Conservation (phyloP, 2,797 vertebrate species). For the Molothrus ater region DNA sequence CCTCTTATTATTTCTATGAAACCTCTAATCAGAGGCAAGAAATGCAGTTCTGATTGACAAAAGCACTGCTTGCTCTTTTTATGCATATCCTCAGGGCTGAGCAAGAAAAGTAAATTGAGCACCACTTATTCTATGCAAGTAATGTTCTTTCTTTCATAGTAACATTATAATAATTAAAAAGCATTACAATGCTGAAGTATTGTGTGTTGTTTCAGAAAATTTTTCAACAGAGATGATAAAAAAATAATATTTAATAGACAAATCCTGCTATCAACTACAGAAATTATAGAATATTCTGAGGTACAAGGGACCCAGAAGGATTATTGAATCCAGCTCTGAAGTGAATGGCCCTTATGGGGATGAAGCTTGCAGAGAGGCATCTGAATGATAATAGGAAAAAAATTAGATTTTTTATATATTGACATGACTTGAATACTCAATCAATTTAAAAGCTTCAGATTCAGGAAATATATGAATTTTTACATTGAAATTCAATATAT, state of each 20-base stretch:
- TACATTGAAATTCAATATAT: background rate
- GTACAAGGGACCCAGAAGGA: background rate
- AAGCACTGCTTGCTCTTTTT: background rate
- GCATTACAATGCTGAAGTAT: background rate
- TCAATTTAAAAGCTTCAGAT: background rate
- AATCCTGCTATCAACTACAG: background rate
- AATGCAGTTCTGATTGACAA: background rate
- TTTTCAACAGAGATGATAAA: background rate
- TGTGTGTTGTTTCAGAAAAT: background rate
- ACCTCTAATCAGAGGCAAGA: background rate
- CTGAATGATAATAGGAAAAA: background rate
- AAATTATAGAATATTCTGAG: background rate
- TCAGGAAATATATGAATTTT: background rate
- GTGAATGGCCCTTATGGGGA: background rate
- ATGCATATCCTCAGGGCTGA: background rate
- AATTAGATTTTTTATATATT: background rate
- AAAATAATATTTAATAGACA: background rate
- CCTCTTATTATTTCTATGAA: background rate
- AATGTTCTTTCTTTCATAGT: background rate
- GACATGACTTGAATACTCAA: background rate
- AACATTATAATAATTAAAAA: background rate
- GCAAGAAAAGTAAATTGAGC: background rate
- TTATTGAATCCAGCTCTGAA: background rate
- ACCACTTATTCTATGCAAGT: background rate
- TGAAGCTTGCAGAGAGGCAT: accelerated